phyloP scores from a whole-genome alignment of 2,888 invertebrate genomes.

The Cephus spinipes region DNA sequence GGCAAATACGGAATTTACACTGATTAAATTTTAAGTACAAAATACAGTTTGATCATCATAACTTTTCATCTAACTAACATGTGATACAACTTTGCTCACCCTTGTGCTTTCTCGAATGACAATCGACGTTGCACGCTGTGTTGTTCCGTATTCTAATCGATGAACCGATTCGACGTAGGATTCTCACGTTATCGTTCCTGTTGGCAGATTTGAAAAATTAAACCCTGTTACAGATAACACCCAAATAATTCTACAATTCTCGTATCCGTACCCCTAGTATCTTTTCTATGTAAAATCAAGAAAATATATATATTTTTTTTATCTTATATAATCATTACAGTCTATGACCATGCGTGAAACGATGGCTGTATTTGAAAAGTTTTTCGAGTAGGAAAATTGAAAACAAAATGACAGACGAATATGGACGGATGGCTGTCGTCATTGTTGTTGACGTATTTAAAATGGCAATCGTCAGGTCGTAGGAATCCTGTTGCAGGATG shows the following conservation, averaged over 20 bases:
- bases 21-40: neutral
- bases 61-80: slow-evolving; percentile 14
- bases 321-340: neutral
- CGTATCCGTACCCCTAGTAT: neutral
- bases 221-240: neutral
- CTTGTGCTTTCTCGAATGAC: neutral
- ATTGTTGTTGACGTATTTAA: neutral
- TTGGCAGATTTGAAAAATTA: neutral
- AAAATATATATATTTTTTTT: neutral
- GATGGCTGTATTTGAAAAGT: neutral
- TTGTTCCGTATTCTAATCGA: neutral
- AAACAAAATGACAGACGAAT: neutral
- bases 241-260: neutral
- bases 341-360: neutral
- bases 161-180: neutral
- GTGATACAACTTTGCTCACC: slow-evolving; percentile 8
- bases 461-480: neutral
- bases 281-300: neutral
- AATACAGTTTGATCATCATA: slow-evolving; percentile 1
- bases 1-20: neutral
- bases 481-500: slow-evolving; percentile 50
- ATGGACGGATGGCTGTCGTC: neutral
- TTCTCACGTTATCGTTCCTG: neutral
- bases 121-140: neutral
- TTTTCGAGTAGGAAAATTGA: neutral